Conservation (phyloP, 2,888 invertebrate species). For the Polyommatus icarus region DNA sequence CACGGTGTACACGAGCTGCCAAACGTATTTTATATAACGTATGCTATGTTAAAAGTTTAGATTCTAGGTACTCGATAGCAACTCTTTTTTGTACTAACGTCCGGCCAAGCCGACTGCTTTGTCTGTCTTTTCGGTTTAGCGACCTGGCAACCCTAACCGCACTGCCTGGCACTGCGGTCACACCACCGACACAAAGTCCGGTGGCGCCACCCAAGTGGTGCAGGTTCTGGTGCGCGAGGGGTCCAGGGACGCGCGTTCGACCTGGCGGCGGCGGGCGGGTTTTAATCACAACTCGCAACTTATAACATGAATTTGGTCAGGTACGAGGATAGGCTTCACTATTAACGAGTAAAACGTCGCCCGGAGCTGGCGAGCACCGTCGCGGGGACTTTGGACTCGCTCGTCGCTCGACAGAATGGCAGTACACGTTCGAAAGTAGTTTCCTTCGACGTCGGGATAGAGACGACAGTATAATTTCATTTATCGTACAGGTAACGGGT, state of each 20-base stretch:
- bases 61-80: no score
- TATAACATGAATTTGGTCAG: conserved; percentile 7
- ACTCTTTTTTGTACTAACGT: no score
- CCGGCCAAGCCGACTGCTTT: no score
- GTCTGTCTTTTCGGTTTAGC: no score
- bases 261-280: background rate
- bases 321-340: background rate
- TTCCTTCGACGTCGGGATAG: conserved; percentile 64
- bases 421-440: conserved; percentile 73
- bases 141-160: no score
- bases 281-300: background rate
- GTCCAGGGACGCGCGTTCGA: background rate
- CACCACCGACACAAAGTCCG: background rate
- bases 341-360: background rate
- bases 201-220: background rate
- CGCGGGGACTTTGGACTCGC: background rate
- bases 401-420: conserved; percentile 49
- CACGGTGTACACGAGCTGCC: no score
- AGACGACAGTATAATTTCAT: conserved; percentile 71
- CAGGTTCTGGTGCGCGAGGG: background rate
- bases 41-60: no score
- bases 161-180: background rate
- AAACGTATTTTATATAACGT: no score
- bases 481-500: conserved; percentile 65
- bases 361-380: background rate